These are phyloP conservation scores for Orchestia grillus DNA, from an alignment of 1,140 invertebrate genomes.

Conservation along the genomic window DNA sequence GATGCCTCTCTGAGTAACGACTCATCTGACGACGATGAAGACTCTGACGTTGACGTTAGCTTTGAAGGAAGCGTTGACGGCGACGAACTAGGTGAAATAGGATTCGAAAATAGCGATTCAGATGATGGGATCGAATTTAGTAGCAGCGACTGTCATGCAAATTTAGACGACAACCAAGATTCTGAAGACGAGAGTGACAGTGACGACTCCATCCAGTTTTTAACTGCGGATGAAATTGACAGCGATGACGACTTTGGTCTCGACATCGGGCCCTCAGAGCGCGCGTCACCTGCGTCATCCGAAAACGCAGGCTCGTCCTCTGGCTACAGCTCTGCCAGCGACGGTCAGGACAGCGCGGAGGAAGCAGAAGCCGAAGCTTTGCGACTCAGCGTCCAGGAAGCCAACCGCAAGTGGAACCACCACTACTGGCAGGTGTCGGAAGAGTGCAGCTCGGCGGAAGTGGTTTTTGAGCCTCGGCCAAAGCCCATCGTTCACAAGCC, in stretches of 20 bases:
- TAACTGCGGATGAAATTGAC: slow-evolving; percentile 5
- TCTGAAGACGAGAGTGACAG: not conserved
- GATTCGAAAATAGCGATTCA: not conserved
- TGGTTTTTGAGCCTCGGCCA: not conserved
- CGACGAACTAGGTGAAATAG: not conserved
- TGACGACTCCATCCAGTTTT: slow-evolving; percentile 13
- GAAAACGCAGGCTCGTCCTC: not conserved
- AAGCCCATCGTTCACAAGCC: not conserved
- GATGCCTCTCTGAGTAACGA: not conserved
- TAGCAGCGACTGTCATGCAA: not conserved
- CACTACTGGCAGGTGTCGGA: not conserved
- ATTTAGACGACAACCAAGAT: not conserved
- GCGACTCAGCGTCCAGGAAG: not conserved
- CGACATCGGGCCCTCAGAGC: not conserved
- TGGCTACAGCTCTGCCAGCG: not conserved
- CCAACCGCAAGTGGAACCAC: not conserved
- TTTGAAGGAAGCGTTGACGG: not conserved
- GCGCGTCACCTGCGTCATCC: not conserved
- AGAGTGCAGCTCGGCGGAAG: not conserved
- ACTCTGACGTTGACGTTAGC: not conserved
- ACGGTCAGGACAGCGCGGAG: not conserved
- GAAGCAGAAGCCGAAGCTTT: not conserved
- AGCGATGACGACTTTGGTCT: slow-evolving; percentile 2
- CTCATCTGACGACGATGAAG: not conserved
- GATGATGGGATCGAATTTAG: not conserved